Base-by-base conservation (phyloP, 1,140 invertebrate genomes). In the Zeugodacus cucurbitae region DNA sequence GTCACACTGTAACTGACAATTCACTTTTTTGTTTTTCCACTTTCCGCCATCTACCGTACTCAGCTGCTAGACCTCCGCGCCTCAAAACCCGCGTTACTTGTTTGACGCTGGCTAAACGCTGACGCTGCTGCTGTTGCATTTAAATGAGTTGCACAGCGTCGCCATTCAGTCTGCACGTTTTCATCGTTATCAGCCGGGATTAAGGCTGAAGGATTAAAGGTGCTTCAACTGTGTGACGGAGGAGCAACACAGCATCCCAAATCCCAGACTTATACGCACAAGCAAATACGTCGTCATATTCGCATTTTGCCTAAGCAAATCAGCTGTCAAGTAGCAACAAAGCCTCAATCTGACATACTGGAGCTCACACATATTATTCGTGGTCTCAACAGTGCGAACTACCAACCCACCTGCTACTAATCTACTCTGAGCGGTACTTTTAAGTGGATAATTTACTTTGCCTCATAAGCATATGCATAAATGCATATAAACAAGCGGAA, bases 361-460 rank as follows among this genome's bases (percentile, higher is more conserved):
- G 74, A 70, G 48, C 17, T 20, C 48, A 54, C 48, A 54, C 3
- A 20, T n/a, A n/a, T n/a, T n/a, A n/a, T n/a, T n/a, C n/a, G n/a
- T n/a, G n/a, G 48, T 11, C 48, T 17, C 11, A 54, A 54, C 3
- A 54, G 48, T n/a, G 37, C n/a, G n/a, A n/a, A n/a, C 44, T 48
- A 2, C 41, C 74, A 70, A 29, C 14, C 11, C 64, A 32, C 26
- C 64, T 29, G 26, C 32, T n/a, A n/a, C n/a, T n/a, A n/a, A n/a
- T n/a, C n/a, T n/a, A n/a, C n/a, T n/a, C n/a, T n/a, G n/a, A 8
- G 44, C 41, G 48, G 34, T 82, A 82, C 37, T 82, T 82, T 48
- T 82, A 82, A 82, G 74, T 82, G 74, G 74, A 82, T 82, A 82
- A 82, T 82, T 82, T 82, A 82, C 74, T 82, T 82, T 82, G 44